Evolutionary conservation across 92 coral and sea anemone species (phyloP).

Genomic region (Palythoa grandiflora): DNA sequence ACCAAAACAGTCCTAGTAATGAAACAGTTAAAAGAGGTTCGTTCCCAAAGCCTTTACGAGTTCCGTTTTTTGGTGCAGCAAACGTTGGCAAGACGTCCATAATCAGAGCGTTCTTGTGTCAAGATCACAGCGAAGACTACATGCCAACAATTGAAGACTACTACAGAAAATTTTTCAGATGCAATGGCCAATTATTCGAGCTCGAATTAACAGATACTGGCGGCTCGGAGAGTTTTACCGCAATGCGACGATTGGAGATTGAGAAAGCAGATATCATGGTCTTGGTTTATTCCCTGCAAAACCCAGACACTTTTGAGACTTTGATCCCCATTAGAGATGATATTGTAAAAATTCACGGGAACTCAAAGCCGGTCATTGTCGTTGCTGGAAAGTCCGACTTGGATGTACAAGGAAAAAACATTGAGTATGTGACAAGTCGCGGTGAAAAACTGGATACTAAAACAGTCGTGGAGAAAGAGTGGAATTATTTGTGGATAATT

Average conservation of each 20-base stretch:
- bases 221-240: conserved; percentile 41
- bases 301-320: conserved; percentile 29
- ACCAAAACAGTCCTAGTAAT: background rate
- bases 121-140: conserved; percentile 8
- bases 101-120: background rate
- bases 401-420: conserved; percentile 30
- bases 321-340: conserved; percentile 26
- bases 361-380: conserved; percentile 25
- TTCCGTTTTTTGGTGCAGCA: conserved; percentile 28
- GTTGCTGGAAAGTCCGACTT: conserved; percentile 21
- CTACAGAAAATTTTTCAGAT: conserved; percentile 9
- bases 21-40: background rate
- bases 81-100: conserved; percentile 33
- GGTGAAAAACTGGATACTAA: conserved; percentile 61
- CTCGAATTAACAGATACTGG: conserved; percentile 31
- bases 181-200: background rate
- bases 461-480: conserved; percentile 70
- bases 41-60: conserved; percentile 3
- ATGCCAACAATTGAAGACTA: conserved; percentile 33
- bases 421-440: conserved; percentile 27
- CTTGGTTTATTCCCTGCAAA: conserved; percentile 25
- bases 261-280: conserved; percentile 12
- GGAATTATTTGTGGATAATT: conserved; percentile 78
- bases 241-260: conserved; percentile 32
- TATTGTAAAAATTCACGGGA: conserved; percentile 20